Evolutionary conservation across 2,797 vertebrate genomes (phyloP), one percentile per base, ranked within the genome.

Genomic region (Fistularia tabacaria): DNA sequence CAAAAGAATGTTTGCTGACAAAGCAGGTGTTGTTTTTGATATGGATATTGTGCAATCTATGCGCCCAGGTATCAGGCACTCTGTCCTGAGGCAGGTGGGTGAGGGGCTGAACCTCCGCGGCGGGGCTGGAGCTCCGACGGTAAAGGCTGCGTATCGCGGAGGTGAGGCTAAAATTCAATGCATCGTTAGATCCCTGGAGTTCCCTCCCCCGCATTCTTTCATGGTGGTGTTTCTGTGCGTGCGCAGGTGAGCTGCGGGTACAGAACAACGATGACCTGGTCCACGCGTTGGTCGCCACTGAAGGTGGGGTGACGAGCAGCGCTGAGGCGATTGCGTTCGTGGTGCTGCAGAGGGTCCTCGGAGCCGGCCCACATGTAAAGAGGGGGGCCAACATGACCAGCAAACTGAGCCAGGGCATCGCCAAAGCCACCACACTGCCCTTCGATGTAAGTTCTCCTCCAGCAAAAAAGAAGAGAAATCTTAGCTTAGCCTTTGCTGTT

Each of bases 321-420:
- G 57, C 84, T 0, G 94, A 97, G 66, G 93, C 93, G 9, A 91
- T 93, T 3, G 92, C 93, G 0, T 96, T 94, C 61, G 91, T 83
- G 14, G 90, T 98, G 61, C 90, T 98, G 67, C 95, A 97, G 80
- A 89, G 93, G 41, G 66, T 96, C 55, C 82, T 98, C 3, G 95
- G 94, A 71, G 91, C 92, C 6, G 95, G 94, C 2, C 94, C 94
- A 6, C 92, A 94, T 40, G 76, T 99, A 57, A 97, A 97, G 85
- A 93, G 95, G 52, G 95, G 95, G 46, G 85, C 85, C 73, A 89
- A 81, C 13, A 46, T 90, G 57, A 92, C 89, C 76, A 93, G 91
- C 79, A 92, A 92, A 66, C 71, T 98, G 38, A 83, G 68, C 69
- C 95, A 95, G 77, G 91, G 88, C 14, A 82, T 95, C 14, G 88